Evolutionary conservation across 2,797 vertebrate species (phyloP), one percentile per base, ranked within the genome.

Genomic region (Anolis apletophallus): DNA sequence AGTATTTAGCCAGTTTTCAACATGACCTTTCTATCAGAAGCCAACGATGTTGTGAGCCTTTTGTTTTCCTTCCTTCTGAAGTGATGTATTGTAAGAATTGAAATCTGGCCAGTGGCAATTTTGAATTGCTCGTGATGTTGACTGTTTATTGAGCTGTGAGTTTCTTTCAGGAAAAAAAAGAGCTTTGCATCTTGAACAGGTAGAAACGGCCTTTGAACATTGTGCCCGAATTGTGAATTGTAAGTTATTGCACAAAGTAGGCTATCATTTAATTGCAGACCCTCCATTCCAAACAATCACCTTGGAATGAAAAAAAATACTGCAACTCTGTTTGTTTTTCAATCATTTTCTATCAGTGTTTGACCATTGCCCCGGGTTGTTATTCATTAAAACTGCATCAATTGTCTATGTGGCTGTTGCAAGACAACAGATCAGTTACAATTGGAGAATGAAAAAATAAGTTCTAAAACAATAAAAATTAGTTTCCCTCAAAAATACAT

Each of bases 81-180:
- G 77, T 87, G 74, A 69, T 83, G 32, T 40, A 84, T 46, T 50
- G 67, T 81, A 32, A 17, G 85, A 87, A 90, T 87, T 91, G 90
- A 50, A 87, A 17, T n/a, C 55, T 68, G 80, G n/a, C 36, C n/a
- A 32, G 16, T 32, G 80, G 36, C 14, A 0, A 26, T 85, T 87
- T 69, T 81, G 89, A 77, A 84, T 80, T 83, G 36, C 61, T 75
- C 91, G 69, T 79, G 0, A 80, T 54, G 90, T 91, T 67, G 34
- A 29, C 36, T 89, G 68, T 29, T 32, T 69, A 82, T n/a, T 80
- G 69, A 86, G 40, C 3, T 11, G 78, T 1, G 34, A 16, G 32
- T 17, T 74, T 74, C 64, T 80, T 88, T 84, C 0, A 17, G 80
- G 80, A 83, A 84, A n/a, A 84, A n/a, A 10, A 7, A 83, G 23